These are phyloP conservation scores for Mormyrus hasselquistii DNA, from an alignment of 2,797 vertebrate species.

Conservation along the genomic window DNA sequence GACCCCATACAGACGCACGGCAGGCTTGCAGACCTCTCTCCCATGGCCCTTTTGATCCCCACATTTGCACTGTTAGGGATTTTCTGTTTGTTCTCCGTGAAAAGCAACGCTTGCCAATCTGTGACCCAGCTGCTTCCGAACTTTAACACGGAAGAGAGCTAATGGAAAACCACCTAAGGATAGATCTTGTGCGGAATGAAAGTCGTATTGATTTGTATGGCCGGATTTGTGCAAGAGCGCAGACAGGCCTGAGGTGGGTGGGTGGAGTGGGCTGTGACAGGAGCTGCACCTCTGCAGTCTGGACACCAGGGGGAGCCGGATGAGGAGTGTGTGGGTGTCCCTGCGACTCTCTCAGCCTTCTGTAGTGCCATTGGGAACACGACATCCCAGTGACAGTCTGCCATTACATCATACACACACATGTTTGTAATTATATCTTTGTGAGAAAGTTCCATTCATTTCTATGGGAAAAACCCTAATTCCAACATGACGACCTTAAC, in stretches of 20 bases:
- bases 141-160: background rate
- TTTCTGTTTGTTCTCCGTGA: background rate
- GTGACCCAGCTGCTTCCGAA: background rate
- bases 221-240: background rate
- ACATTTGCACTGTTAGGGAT: background rate
- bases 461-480: background rate
- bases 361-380: background rate
- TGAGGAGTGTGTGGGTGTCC: constrained; percentile 1
- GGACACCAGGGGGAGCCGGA: background rate
- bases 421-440: background rate
- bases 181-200: background rate
- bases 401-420: background rate
- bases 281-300: background rate
- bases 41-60: background rate
- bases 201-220: background rate
- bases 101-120: background rate
- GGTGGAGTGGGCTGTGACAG: background rate
- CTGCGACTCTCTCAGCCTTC: background rate
- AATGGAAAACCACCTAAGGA: background rate
- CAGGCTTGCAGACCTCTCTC: background rate
- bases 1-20: background rate
- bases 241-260: background rate
- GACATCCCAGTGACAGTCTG: background rate
- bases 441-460: background rate
- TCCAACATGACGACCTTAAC: background rate